These are phyloP conservation scores for Siniperca obscura DNA, from an alignment of 2,797 vertebrate species.

Conservation along the genomic window DNA sequence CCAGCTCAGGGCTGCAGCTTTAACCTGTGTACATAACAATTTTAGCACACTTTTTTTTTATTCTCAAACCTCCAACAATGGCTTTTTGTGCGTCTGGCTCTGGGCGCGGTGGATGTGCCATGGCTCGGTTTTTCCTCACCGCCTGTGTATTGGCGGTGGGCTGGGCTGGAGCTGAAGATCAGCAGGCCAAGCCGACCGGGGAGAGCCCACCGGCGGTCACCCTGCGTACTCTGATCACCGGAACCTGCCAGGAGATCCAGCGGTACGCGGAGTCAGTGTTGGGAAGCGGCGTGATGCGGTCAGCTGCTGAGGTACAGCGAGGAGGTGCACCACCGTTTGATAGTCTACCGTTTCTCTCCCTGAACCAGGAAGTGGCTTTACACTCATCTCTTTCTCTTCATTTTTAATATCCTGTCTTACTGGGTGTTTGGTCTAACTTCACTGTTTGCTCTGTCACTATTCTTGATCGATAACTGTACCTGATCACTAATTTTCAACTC, in stretches of 20 bases:
- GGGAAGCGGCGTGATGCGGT: conserved; percentile 77
- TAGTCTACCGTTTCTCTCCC: background rate
- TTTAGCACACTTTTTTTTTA: background rate
- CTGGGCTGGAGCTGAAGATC: conserved; percentile 45
- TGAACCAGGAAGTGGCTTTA: conserved; percentile 25
- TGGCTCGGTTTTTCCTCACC: conserved; percentile 49
- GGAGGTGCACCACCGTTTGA: background rate
- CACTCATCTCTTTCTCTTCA: conserved; percentile 1
- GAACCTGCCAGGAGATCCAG: conserved; percentile 74
- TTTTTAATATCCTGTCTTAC: conserved; percentile 14
- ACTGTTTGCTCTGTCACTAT: conserved; percentile 42
- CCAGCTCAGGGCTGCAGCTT: conserved; percentile 19
- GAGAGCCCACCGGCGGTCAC: conserved; percentile 55
- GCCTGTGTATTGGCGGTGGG: conserved; percentile 39
- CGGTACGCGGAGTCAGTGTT: conserved; percentile 79
- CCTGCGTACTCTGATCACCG: conserved; percentile 67
- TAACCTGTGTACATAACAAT: background rate
- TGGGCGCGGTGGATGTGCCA: conserved; percentile 43
- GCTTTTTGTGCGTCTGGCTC: conserved; percentile 31
- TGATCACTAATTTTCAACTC: conserved; percentile 65
- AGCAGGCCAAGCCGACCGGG: conserved; percentile 16
- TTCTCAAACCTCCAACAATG: conserved; percentile 36
- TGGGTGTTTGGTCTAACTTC: conserved; percentile 44
- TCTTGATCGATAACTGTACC: conserved; percentile 51
- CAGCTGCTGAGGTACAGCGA: conserved; percentile 76